phyloP scores from a whole-genome alignment of 2,888 invertebrate genomes.

The Apotomis capreana region DNA sequence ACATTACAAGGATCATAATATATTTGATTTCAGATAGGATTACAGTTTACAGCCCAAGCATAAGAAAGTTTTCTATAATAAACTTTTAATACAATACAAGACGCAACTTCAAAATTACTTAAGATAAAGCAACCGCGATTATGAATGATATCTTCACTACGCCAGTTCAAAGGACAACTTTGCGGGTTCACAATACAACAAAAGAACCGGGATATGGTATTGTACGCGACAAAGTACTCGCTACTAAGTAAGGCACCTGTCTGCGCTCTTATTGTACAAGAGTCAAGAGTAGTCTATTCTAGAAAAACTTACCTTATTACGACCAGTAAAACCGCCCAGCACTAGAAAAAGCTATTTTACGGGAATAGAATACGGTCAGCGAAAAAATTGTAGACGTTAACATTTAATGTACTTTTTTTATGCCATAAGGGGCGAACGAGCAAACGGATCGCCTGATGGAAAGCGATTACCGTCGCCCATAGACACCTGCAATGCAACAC shows the following conservation, averaged over 20 bases:
- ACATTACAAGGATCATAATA: no score
- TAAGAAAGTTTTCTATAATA: background rate
- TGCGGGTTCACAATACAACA: slow-evolving; percentile 34
- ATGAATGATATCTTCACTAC: slow-evolving; percentile 36
- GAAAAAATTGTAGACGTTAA: slow-evolving; percentile 2
- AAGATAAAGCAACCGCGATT: slow-evolving; percentile 31
- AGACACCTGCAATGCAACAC: no score
- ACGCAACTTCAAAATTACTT: slow-evolving; percentile 12
- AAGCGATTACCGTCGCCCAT: no score
- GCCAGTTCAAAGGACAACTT: slow-evolving; percentile 32
- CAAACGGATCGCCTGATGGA: no score
- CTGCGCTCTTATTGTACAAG: background rate
- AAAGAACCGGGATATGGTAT: slow-evolving; percentile 30
- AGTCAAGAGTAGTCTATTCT: background rate
- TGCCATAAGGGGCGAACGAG: no score
- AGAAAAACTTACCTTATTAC: background rate
- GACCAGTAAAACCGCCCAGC: background rate
- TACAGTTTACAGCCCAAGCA: background rate
- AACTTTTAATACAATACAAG: slow-evolving; percentile 6
- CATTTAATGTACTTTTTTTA: background rate
- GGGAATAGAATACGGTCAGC: slow-evolving; percentile 5
- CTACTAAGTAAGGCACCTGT: background rate
- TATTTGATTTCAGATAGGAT: background rate
- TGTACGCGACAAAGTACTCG: slow-evolving; percentile 10
- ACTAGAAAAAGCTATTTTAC: slow-evolving; percentile 3